Evolutionary conservation across 1,140 invertebrate genomes (phyloP).

Genomic region (Dysdera silvatica): DNA sequence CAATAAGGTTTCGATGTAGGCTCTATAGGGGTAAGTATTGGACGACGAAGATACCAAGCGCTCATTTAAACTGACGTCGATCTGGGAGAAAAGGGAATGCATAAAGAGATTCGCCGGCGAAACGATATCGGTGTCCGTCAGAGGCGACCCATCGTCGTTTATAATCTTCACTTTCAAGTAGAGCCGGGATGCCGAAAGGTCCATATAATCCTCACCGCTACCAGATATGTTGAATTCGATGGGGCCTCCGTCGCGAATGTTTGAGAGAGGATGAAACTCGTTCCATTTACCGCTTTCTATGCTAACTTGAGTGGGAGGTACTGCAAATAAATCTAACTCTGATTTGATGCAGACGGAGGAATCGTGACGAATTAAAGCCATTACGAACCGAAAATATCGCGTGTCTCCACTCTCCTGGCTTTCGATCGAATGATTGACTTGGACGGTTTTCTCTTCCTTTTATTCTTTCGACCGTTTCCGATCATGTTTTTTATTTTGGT

Average conservation of each 20-base stretch:
- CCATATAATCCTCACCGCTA: neutral
- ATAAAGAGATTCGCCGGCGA: neutral
- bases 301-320: neutral
- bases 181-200: neutral
- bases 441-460: too few species aligned
- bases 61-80: neutral
- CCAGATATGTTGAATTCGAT: neutral
- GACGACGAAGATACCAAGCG: neutral
- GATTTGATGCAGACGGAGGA: neutral
- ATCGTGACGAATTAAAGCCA: neutral
- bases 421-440: too few species aligned
- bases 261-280: neutral
- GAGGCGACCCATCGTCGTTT: neutral
- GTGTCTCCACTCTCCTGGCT: neutral
- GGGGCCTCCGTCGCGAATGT: neutral
- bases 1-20: neutral
- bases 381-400: neutral
- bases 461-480: too few species aligned
- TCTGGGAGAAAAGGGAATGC: constrained; percentile 1
- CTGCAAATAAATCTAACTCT: neutral
- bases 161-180: neutral
- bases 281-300: neutral
- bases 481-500: too few species aligned
- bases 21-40: neutral
- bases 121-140: neutral